Evolutionary conservation across 2,797 vertebrate species (phyloP), one percentile per base, ranked within the genome.

Genomic region (Ctenopoma multispine): DNA sequence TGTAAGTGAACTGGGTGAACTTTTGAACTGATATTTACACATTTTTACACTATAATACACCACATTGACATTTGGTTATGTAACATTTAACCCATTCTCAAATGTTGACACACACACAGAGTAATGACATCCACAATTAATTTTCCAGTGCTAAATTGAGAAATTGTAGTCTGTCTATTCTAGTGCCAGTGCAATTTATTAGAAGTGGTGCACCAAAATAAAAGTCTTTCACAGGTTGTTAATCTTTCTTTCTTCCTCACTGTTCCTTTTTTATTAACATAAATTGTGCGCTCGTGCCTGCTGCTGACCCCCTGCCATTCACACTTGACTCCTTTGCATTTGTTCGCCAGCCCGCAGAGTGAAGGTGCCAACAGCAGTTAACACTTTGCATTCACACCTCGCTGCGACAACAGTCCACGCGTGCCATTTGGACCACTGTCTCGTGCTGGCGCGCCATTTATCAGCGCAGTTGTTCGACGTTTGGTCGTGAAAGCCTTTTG

Each of bases 391-490:
- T 87, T 79, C 3, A 69, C 85, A 78, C 78, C 72, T 72, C 14
- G 1, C 1, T 3, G 71, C 47, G 50, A 69, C 72, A 43, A 0
- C 0, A 7, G 66, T 13, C 49, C 75, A 21, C 90, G 66, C 87
- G 90, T 88, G 86, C 82, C 87, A 65, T 86, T 87, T 80, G 80
- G 55, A 65, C 20, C 4, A 1, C 63, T 5, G 73, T 53, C 75
- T 82, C 79, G 79, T 72, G 86, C 82, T 63, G 59, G 7, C 44
- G 53, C 67, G 61, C 24, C 51, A 1, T 79, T 80, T 57, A 31
- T 27, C 31, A 2, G 49, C 21, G 13, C 64, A 44, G 18, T 44
- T 79, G 77, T 49, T 59, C 0, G 0, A 51, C 78, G 47, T 72
- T 43, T 58, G 70, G n/a, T 4, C 2, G 60, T 48, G 77, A 18